phyloP scores from a whole-genome alignment of 2,888 invertebrate genomes.

The Nudaria mundana region DNA sequence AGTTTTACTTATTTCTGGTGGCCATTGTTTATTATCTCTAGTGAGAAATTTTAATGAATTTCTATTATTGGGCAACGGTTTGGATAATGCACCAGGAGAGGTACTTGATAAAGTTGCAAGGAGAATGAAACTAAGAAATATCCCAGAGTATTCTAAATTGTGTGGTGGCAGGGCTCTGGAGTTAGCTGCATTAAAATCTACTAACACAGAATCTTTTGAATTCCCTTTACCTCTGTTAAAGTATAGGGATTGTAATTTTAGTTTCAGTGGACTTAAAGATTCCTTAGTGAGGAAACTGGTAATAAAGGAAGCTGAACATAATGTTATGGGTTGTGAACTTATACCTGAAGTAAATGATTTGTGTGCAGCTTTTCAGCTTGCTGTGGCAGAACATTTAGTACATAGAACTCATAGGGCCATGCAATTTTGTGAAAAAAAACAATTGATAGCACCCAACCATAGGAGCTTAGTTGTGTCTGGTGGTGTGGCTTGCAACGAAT shows the following conservation, averaged over 20 bases:
- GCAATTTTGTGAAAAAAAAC: conserved; percentile 83
- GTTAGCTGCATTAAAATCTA: conserved; percentile 85
- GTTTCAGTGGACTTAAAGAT: conserved; percentile 91
- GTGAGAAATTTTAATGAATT: conserved; percentile 88
- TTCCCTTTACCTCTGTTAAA: conserved; percentile 85
- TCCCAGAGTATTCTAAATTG: conserved; percentile 86
- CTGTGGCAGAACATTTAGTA: conserved; percentile 88
- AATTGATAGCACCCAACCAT: conserved; percentile 76
- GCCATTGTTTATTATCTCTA: conserved; percentile 91
- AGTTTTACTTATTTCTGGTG: conserved; percentile 95
- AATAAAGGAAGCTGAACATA: conserved; percentile 80
- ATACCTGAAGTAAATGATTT: conserved; percentile 89
- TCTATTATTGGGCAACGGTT: conserved; percentile 87
- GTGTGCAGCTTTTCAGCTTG: conserved; percentile 92
- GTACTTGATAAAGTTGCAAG: conserved; percentile 95
- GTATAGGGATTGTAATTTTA: conserved; percentile 92
- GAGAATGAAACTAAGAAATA: conserved; percentile 89
- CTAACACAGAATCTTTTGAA: conserved; percentile 83
- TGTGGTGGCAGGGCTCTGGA: conserved; percentile 95
- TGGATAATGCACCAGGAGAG: conserved; percentile 96
- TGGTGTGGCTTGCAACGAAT: conserved; percentile 97
- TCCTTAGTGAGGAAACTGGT: conserved; percentile 77
- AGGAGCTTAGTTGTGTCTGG: conserved; percentile 92
- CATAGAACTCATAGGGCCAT: conserved; percentile 92
- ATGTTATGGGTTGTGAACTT: conserved; percentile 83